A percentile compares a stretch with the other conserved stretches of the same genome.
Conservation (phyloP, 2,797 vertebrate genomes). For the Phataginus tricuspis region DNA sequence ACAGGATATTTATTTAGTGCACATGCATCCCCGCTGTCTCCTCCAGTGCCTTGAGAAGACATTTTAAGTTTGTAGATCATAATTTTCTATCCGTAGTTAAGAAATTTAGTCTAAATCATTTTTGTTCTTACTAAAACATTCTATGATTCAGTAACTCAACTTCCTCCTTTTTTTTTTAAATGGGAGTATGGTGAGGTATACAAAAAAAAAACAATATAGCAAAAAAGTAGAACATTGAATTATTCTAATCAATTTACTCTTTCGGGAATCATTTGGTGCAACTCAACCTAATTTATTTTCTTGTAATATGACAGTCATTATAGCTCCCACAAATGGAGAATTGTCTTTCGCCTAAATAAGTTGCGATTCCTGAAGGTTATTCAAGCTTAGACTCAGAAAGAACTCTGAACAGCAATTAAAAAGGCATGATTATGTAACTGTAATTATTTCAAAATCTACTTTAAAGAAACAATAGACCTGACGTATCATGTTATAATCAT, state of each 20-base stretch:
- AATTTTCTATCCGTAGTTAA: background rate
- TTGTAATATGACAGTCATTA: background rate
- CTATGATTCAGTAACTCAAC: background rate
- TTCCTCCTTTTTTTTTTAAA: background rate
- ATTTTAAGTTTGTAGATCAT: background rate
- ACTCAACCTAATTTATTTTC: background rate
- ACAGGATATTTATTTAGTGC: background rate
- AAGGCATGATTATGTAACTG: background rate
- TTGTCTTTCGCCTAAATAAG: background rate
- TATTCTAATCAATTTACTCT: background rate
- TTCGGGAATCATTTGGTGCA: background rate
- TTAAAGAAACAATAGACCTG: background rate
- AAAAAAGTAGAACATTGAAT: background rate
- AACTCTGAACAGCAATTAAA: background rate
- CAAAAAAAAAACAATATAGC: background rate
- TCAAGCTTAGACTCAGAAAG: background rate
- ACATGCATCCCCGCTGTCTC: background rate
- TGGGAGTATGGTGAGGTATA: background rate
- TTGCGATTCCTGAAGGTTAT: background rate
- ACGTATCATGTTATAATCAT: background rate
- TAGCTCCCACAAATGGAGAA: background rate
- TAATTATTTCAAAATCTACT: background rate
- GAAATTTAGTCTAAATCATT: background rate
- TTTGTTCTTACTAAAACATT: background rate
- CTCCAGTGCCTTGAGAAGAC: background rate